Evolutionary conservation across 1,140 invertebrate genomes (phyloP).

Genomic region (Drosophila kohkoa): DNA sequence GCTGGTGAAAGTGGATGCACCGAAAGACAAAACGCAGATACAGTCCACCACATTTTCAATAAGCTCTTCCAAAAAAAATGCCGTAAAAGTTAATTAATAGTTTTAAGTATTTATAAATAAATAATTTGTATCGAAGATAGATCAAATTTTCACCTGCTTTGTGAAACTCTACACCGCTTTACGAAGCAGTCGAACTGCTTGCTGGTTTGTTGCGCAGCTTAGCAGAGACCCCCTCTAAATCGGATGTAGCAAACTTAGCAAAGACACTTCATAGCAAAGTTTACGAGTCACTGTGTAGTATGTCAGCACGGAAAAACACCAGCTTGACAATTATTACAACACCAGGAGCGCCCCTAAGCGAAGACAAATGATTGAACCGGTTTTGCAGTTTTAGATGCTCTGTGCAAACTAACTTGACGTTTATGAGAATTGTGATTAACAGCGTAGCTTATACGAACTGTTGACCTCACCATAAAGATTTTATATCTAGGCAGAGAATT

Average conservation of each 20-base stretch:
- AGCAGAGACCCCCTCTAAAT: not conserved
- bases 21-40: conserved; percentile 7
- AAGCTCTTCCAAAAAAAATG: conserved; percentile 12
- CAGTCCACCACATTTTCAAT: conserved; percentile 25
- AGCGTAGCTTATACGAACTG: not conserved
- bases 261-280: not conserved
- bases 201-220: not conserved
- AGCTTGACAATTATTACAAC: not conserved
- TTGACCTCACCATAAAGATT: conserved; percentile 6
- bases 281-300: not conserved
- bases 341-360: not conserved
- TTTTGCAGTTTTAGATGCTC: conserved; percentile 5
- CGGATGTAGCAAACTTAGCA: not conserved
- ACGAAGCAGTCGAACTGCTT: not conserved
- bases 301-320: not conserved
- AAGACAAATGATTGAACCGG: conserved; percentile 15
- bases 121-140: not conserved
- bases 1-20: not conserved
- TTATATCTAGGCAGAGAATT: not conserved
- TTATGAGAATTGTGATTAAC: not conserved
- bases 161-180: too few species aligned
- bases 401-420: not conserved
- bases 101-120: too few species aligned
- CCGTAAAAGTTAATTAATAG: not conserved
- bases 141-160: not conserved